phyloP scores from a whole-genome alignment of 2,113 vertebrate genomes.

The Bubalus kerabau region DNA sequence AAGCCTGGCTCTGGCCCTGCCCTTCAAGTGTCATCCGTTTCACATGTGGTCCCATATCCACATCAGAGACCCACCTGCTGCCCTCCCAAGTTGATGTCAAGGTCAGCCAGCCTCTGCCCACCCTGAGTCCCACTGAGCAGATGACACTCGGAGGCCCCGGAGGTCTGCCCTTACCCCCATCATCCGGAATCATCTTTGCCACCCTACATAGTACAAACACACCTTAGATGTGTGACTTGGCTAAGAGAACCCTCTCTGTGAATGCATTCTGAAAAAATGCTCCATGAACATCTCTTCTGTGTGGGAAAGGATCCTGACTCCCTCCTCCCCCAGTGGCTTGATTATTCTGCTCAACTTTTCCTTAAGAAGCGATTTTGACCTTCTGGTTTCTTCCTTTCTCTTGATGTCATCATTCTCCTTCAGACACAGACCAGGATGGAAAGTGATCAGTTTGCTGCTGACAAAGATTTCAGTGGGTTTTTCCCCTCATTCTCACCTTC shows the following conservation, averaged over 20 bases:
- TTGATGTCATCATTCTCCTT: neutral
- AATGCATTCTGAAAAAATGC: too few relatives aligned
- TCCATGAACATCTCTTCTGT: neutral
- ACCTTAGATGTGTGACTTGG: neutral
- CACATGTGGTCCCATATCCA: fast-evolving
- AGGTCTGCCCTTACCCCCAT: fast-evolving
- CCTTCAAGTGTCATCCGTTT: fast-evolving
- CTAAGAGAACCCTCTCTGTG: neutral
- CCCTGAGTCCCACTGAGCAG: too few relatives aligned
- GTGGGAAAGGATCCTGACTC: neutral
- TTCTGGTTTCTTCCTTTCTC: neutral
- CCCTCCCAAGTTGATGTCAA: neutral
- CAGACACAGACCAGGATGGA: neutral
- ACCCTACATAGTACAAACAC: fast-evolving
- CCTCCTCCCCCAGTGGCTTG: fast-evolving
- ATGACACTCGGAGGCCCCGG: fast-evolving
- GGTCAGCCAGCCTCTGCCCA: too few relatives aligned
- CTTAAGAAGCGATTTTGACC: neutral
- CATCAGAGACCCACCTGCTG: fast-evolving
- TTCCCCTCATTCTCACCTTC: neutral
- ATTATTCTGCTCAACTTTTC: neutral
- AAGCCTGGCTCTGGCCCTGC: neutral
- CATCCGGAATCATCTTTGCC: too few relatives aligned
- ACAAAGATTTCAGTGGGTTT: neutral
- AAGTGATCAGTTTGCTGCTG: neutral